Base-by-base conservation (phyloP, 1,140 invertebrate genomes). In the Leguminivora glycinivorella region DNA sequence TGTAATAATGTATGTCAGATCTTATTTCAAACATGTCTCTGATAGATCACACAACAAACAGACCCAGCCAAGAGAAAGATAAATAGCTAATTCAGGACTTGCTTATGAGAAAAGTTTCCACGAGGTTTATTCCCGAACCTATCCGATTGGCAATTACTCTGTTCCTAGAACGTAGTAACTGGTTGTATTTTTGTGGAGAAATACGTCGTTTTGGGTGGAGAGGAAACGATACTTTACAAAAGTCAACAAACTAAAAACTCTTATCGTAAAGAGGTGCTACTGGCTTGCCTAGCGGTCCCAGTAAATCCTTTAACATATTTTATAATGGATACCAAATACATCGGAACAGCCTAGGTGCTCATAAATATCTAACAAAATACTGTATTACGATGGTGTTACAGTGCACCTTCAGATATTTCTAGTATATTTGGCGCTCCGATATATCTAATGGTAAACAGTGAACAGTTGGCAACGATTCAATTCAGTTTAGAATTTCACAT, bases 101-200 rank as follows among this genome's bases (percentile, higher is more conserved):
- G 47, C 47, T 22, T 52, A 52, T 52, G 47, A 52, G 47, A 52
- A 52, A 52, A 52, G 19, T 52, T 52, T 52, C 10, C 47, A 22
- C 19, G 47, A 52, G 14, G 1, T 52, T 52, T 19, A 52, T 52
- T 9, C 47, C 17, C n/a, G 47, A 52, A 52, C 19, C 19, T 52
- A 52, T 52, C 19, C 19, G 47, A 52, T 52, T 52, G 19, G 19
- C 19, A 52, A 52, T 52, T 43, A 52, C 19, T 52, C 19, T 52
- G 17, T 22, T 10, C 43, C 2, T 52, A 40, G 4, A 43, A 43
- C 10, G 40, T 43, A 43, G 40, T 7, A 17, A 43, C n/a, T 52
- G 17, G 7, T 22, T 52, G 17, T 52, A 7, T 10, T 19, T 3
- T n/a, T n/a, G n/a, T 52, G 19, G 10, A 52, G n/a, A 17, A 52